Conservation (phyloP, 2,113 vertebrate genomes). For the Muntiacus reevesi region DNA sequence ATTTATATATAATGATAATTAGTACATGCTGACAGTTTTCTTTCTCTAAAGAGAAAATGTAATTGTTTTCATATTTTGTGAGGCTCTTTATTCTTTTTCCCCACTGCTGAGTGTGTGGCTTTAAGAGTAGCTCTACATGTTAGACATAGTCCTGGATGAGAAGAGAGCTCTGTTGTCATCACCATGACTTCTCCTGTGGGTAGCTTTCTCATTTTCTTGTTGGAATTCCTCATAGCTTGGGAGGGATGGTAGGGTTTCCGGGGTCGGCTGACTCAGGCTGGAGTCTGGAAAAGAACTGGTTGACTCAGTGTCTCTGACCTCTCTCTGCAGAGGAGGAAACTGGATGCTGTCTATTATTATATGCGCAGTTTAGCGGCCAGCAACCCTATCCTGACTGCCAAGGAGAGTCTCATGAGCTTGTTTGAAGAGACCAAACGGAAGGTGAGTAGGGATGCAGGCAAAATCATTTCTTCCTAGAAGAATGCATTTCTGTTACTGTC, state of each 20-base stretch:
- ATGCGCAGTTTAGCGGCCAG: slow-evolving; percentile 98
- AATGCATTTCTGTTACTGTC: slow-evolving; percentile 40
- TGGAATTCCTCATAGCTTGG: not conserved
- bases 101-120: not conserved
- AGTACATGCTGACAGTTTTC: not conserved
- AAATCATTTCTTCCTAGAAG: not conserved
- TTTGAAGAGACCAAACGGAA: slow-evolving; percentile 99
- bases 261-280: not conserved
- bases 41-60: not conserved
- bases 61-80: slow-evolving; percentile 2
- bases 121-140: not conserved
- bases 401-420: slow-evolving; percentile 98
- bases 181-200: not conserved
- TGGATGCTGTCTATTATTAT: slow-evolving; percentile 99
- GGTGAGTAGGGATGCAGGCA: slow-evolving; percentile 80
- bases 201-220: slow-evolving; percentile 8
- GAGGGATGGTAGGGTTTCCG: slow-evolving; percentile 5
- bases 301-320: slow-evolving; percentile 55
- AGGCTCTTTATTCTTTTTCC: not conserved
- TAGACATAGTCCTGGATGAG: not conserved
- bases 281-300: not conserved
- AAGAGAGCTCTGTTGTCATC: not conserved
- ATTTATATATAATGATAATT: not conserved
- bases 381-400: slow-evolving; percentile 98
- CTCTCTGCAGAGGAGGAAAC: slow-evolving; percentile 91